Conservation (phyloP, 2,888 invertebrate genomes). For the Crocallis elinguaria region DNA sequence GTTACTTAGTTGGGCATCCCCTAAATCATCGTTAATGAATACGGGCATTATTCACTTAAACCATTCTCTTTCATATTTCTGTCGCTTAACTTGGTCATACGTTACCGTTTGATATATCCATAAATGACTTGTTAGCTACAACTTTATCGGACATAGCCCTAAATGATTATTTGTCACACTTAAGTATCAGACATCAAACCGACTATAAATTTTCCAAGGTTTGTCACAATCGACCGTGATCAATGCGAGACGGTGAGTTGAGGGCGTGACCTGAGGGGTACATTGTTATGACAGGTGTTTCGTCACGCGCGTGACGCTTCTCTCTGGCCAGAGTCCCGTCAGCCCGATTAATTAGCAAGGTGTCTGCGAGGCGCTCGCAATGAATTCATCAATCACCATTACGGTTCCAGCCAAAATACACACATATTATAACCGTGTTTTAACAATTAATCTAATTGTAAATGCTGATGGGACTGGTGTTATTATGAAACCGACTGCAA, state of each 20-base stretch:
- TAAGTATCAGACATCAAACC: too few species aligned
- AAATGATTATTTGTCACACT: too few species aligned
- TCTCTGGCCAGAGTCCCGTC: conserved; percentile 49
- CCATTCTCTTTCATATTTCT: too few species aligned
- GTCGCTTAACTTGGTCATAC: too few species aligned
- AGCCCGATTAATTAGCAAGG: conserved; percentile 59
- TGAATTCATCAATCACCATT: conserved; percentile 58
- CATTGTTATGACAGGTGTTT: conserved; percentile 54
- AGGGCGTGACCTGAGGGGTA: conserved; percentile 14
- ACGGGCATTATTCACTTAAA: too few species aligned
- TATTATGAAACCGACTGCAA: conserved; percentile 7
- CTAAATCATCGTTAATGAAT: too few species aligned
- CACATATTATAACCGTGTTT: conserved; percentile 34
- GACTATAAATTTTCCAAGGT: too few species aligned
- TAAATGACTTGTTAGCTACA: too few species aligned
- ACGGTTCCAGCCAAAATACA: conserved; percentile 49
- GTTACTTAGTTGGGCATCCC: too few species aligned
- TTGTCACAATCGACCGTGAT: too few species aligned
- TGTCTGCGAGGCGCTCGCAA: conserved; percentile 48
- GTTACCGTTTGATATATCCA: too few species aligned
- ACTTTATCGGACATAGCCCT: too few species aligned
- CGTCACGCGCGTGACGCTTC: conserved; percentile 48
- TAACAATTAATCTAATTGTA: conserved; percentile 40
- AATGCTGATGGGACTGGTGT: conserved; percentile 29
- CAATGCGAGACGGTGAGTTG: neutral